These are phyloP conservation scores for Tetragonula clypearis DNA, from an alignment of 1,140 invertebrate genomes.

Conservation along the genomic window DNA sequence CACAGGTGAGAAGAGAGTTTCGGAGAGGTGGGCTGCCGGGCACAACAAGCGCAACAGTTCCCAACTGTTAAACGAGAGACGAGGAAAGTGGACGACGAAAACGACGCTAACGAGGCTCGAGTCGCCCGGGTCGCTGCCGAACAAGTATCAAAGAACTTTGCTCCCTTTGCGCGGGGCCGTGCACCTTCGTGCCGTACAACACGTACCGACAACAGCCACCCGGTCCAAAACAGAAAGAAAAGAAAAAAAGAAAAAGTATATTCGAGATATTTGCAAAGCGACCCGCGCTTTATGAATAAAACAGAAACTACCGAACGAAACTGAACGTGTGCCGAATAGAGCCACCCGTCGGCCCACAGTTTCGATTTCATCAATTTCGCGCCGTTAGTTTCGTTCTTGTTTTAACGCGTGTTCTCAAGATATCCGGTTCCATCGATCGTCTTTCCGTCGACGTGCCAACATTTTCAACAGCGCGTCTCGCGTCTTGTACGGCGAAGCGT, in stretches of 20 bases:
- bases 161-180: not conserved
- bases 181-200: not conserved
- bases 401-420: not conserved
- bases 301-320: not conserved
- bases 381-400: not conserved
- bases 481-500: too few relatives aligned
- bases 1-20: not conserved
- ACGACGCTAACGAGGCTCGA: constrained; percentile 43
- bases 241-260: not conserved
- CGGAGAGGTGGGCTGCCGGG: constrained; percentile 25
- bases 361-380: not conserved
- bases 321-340: not conserved
- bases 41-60: constrained; percentile 62
- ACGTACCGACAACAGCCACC: too few relatives aligned
- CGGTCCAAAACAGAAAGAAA: not conserved
- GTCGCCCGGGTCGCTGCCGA: not conserved
- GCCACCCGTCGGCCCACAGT: not conserved
- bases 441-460: too few relatives aligned
- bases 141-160: constrained; percentile 42
- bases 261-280: not conserved
- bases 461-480: too few relatives aligned
- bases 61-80: constrained; percentile 59
- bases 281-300: not conserved
- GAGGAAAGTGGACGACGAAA: constrained; percentile 46
- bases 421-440: too few relatives aligned